Conservation (phyloP, 2,888 invertebrate species). For the Pinctada fucata region DNA sequence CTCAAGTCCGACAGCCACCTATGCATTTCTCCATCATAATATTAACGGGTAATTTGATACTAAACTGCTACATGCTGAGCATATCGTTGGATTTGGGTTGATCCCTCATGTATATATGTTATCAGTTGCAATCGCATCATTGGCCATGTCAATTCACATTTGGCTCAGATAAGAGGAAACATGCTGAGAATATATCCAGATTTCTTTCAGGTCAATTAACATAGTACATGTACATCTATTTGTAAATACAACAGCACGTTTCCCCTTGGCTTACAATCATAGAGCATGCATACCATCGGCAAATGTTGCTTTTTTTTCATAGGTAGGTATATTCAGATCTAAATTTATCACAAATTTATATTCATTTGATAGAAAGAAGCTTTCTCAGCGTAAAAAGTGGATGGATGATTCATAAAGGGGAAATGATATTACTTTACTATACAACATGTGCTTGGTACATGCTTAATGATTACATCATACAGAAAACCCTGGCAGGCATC, state of each 20-base stretch:
- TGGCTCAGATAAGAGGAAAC: not conserved
- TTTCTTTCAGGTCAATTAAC: not conserved
- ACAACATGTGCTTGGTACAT: conserved; percentile 4
- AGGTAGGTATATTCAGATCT: too few species aligned
- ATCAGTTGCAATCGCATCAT: not conserved
- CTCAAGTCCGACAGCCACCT: too few species aligned
- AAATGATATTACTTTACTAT: not conserved
- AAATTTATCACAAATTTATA: too few species aligned
- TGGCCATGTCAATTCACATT: not conserved
- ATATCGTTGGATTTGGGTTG: not conserved
- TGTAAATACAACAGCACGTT: not conserved
- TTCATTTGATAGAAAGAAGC: too few species aligned
- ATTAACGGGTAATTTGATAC: not conserved
- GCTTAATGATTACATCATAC: conserved; percentile 8
- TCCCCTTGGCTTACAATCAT: not conserved
- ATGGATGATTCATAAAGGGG: too few species aligned
- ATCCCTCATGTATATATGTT: not conserved
- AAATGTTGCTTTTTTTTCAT: not conserved
- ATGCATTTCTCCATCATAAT: too few species aligned
- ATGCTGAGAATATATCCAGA: not conserved
- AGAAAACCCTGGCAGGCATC: conserved; percentile 28
- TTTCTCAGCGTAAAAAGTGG: too few species aligned
- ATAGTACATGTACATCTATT: not conserved
- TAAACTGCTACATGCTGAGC: not conserved
- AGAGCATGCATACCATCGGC: not conserved